phyloP scores from a whole-genome alignment of 2,888 invertebrate species.

The Sesia bembeciformis region DNA sequence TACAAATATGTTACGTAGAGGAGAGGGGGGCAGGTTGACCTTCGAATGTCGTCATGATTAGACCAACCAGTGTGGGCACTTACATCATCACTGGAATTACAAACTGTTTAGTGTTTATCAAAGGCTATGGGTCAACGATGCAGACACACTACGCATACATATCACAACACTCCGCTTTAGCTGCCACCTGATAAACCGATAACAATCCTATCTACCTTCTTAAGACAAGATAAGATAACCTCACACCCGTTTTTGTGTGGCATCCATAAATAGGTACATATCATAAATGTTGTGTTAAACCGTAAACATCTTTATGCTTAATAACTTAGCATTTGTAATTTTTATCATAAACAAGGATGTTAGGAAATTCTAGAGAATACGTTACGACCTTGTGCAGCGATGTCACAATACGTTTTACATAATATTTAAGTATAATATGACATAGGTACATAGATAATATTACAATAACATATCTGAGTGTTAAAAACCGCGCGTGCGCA shows the following conservation, averaged over 20 bases:
- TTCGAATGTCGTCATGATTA: constrained; percentile 28
- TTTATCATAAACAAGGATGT: no score
- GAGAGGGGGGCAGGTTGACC: constrained; percentile 15
- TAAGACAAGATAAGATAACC: not conserved
- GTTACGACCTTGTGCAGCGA: constrained; percentile 3
- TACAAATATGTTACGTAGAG: not conserved
- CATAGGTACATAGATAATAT: not conserved
- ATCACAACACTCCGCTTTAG: constrained; percentile 2
- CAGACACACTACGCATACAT: constrained; percentile 13
- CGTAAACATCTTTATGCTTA: no score
- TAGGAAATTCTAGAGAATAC: not conserved
- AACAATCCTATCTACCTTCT: not conserved
- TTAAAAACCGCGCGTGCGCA: constrained; percentile 20
- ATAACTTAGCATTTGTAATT: no score
- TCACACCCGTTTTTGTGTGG: not conserved
- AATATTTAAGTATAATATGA: not conserved
- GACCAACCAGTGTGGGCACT: constrained; percentile 18
- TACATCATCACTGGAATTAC: constrained; percentile 51
- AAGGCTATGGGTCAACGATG: constrained; percentile 24
- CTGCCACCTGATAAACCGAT: not conserved
- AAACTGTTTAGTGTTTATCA: constrained; percentile 16
- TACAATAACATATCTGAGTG: not conserved
- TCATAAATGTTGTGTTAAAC: no score
- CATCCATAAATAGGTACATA: not conserved
- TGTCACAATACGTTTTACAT: constrained; percentile 4